Conservation (phyloP, 1,140 invertebrate genomes). For the Drosophila fuyamai region DNA sequence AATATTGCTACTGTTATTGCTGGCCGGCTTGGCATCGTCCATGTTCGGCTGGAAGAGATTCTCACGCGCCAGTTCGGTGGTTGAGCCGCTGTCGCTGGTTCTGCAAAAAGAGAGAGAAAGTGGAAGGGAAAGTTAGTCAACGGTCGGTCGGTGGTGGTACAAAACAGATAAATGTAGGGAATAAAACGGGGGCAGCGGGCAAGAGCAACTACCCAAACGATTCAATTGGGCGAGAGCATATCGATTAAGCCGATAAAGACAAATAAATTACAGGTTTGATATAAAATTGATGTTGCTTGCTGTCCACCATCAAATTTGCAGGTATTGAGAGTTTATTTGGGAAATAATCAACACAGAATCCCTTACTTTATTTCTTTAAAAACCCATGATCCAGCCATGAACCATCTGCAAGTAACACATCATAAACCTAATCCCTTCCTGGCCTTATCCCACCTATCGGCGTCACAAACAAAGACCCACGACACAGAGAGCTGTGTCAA, state of each 20-base stretch:
- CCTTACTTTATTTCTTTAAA: too few species aligned
- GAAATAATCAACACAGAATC: too few species aligned
- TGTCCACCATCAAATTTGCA: too few species aligned
- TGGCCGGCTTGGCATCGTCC: slow-evolving; percentile 71
- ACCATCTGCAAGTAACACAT: slow-evolving; percentile 5
- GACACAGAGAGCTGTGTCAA: slow-evolving; percentile 30
- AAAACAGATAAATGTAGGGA: not conserved
- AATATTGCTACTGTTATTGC: slow-evolving; percentile 27
- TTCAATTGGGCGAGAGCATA: slow-evolving; percentile 7
- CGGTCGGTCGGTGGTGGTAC: slow-evolving; percentile 18
- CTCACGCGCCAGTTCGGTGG: slow-evolving; percentile 79
- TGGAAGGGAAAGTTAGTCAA: slow-evolving; percentile 74
- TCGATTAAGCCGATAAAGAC: slow-evolving; percentile 3
- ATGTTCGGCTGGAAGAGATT: slow-evolving; percentile 82
- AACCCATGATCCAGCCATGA: too few species aligned
- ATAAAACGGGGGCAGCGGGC: not conserved
- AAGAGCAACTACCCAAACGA: not conserved
- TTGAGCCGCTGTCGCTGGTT: slow-evolving; percentile 51
- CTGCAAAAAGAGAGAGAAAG: slow-evolving; percentile 75
- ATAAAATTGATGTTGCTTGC: too few species aligned
- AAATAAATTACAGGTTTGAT: too few species aligned
- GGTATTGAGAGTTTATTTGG: too few species aligned
- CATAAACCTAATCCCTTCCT: slow-evolving; percentile 22
- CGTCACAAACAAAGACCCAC: not conserved
- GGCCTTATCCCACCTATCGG: slow-evolving; percentile 20